Percentiles rank a stretch among this genome's conserved stretches.
Evolutionary conservation across 2,888 invertebrate genomes (phyloP).

Genomic region (Drosophila mimica): DNA sequence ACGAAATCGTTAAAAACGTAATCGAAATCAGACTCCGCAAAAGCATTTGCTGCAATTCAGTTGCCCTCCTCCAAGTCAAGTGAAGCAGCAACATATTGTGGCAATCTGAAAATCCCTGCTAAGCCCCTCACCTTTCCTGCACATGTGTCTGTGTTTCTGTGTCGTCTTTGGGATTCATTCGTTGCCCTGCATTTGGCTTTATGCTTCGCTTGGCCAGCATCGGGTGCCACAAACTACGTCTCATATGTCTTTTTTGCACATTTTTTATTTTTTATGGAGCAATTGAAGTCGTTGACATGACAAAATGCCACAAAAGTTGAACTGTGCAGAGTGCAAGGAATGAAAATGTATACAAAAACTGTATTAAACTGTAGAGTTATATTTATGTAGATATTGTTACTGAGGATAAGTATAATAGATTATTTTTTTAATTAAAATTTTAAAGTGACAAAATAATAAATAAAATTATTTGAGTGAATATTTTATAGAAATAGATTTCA

Average conservation of each 20-base stretch:
- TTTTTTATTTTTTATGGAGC: slow-evolving; percentile 32
- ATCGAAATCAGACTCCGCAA: slow-evolving; percentile 55
- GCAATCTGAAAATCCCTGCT: slow-evolving; percentile 71
- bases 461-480: not conserved
- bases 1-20: slow-evolving; percentile 52
- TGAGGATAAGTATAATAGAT: not conserved
- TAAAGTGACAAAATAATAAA: not conserved
- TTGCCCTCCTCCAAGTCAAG: slow-evolving; percentile 40
- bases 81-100: slow-evolving; percentile 61
- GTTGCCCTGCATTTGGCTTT: slow-evolving; percentile 61
- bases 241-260: slow-evolving; percentile 6
- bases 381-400: not conserved
- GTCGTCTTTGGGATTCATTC: slow-evolving; percentile 51
- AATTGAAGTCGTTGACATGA: slow-evolving; percentile 52
- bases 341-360: not conserved
- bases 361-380: not conserved
- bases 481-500: not conserved
- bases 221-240: slow-evolving; percentile 25
- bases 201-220: slow-evolving; percentile 58
- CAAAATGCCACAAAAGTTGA: slow-evolving; percentile 60
- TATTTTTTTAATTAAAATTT: fast-evolving
- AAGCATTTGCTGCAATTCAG: slow-evolving; percentile 50
- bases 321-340: slow-evolving; percentile 15
- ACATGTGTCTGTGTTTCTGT: slow-evolving; percentile 15
- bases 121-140: not conserved